Evolutionary conservation across 2,797 vertebrate genomes (phyloP).

Genomic region (Adrianichthys oophorus): DNA sequence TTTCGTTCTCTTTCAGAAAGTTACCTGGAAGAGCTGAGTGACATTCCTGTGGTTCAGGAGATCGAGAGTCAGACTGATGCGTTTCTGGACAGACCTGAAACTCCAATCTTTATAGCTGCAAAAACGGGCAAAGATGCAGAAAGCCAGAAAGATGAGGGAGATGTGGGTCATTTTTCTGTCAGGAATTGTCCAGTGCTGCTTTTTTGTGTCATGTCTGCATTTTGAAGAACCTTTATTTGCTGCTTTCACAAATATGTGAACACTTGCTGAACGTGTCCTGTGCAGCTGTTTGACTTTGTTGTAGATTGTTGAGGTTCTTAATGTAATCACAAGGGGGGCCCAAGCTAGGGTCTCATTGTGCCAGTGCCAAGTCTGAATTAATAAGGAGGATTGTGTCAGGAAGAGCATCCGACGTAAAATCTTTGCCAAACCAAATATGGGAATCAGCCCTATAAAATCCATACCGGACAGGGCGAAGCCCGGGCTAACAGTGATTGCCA

Average conservation of each 20-base stretch:
- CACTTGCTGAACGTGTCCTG: constrained; percentile 5
- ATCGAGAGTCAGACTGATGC: constrained; percentile 90
- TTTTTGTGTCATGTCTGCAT: too few species aligned
- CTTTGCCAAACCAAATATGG: too few species aligned
- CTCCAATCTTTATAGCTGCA: constrained; percentile 89
- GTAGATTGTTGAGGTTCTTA: too few species aligned
- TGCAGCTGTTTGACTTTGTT: constrained; percentile 91
- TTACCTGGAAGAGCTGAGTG: constrained; percentile 91
- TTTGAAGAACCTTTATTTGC: background rate
- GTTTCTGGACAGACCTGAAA: constrained; percentile 88
- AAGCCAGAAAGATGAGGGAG: constrained; percentile 92
- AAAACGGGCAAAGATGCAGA: constrained; percentile 88
- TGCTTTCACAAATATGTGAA: background rate
- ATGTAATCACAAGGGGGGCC: constrained; percentile 70
- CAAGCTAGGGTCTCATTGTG: constrained; percentile 72
- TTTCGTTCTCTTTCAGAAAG: constrained; percentile 76
- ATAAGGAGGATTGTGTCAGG: too few species aligned
- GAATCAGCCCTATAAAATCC: too few species aligned
- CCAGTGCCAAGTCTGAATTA: too few species aligned
- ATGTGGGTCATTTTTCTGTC: constrained; percentile 73
- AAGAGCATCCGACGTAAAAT: too few species aligned
- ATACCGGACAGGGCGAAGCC: too few species aligned
- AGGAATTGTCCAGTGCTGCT: background rate
- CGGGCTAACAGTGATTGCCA: too few species aligned
- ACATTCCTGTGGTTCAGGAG: constrained; percentile 74